Conservation (phyloP, 2,797 vertebrate species). For the Agapornis canus region DNA sequence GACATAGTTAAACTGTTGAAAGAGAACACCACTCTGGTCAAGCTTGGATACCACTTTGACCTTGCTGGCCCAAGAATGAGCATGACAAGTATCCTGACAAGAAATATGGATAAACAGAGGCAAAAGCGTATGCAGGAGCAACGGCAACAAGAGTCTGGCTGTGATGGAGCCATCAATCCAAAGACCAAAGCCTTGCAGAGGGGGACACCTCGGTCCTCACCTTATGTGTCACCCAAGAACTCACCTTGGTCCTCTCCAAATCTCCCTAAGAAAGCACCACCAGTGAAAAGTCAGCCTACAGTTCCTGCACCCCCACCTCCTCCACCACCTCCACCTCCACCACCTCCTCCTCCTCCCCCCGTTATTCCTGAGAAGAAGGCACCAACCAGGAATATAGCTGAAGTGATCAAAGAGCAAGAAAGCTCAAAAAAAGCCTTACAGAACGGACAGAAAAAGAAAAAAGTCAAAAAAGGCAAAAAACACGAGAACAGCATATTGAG, state of each 20-base stretch:
- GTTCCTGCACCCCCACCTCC: slow-evolving; percentile 78
- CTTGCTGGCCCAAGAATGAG: slow-evolving; percentile 95
- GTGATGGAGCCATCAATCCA: slow-evolving; percentile 73
- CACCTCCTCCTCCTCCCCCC: slow-evolving; percentile 73
- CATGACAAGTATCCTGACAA: slow-evolving; percentile 94
- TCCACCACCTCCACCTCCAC: slow-evolving; percentile 72
- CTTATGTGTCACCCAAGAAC: slow-evolving; percentile 83
- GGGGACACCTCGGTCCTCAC: slow-evolving; percentile 85
- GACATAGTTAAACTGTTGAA: slow-evolving; percentile 93
- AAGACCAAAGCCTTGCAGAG: slow-evolving; percentile 85
- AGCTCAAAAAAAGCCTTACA: slow-evolving; percentile 75
- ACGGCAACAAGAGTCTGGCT: slow-evolving; percentile 76
- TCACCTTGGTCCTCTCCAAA: slow-evolving; percentile 95
- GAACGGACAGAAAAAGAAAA: slow-evolving; percentile 83
- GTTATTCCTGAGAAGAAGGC: slow-evolving; percentile 79
- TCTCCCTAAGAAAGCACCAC: slow-evolving; percentile 75
- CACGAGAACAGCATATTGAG: slow-evolving; percentile 86
- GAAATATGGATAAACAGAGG: slow-evolving; percentile 96
- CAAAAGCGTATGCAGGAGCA: slow-evolving; percentile 92
- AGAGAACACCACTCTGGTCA: slow-evolving; percentile 91
- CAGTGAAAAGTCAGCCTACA: slow-evolving; percentile 67
- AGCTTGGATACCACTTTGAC: slow-evolving; percentile 96
- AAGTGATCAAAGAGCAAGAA: slow-evolving; percentile 93
- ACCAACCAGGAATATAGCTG: slow-evolving; percentile 92
- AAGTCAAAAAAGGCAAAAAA: slow-evolving; percentile 79